Evolutionary conservation across 2,797 vertebrate species (phyloP).

Genomic region (Neosilurus hyrtlii): DNA sequence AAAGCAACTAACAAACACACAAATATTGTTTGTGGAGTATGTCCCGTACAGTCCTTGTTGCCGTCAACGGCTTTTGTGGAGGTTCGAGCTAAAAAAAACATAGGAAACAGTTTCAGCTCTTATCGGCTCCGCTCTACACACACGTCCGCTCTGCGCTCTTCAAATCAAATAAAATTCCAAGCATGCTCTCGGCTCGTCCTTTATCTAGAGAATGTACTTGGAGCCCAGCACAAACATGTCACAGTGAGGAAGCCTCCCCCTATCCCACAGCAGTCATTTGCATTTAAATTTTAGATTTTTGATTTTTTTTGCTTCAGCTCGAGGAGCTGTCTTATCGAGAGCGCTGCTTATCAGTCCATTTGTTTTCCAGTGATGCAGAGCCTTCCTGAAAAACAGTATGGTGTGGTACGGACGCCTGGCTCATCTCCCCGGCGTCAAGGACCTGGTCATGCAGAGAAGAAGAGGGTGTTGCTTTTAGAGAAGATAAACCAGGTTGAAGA

Average conservation of each 20-base stretch:
- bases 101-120: conserved; percentile 62
- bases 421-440: conserved; percentile 54
- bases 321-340: conserved; percentile 67
- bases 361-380: conserved; percentile 71
- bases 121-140: conserved; percentile 64
- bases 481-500: conserved; percentile 60
- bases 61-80: conserved; percentile 29
- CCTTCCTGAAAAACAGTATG: conserved; percentile 75
- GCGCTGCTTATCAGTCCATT: conserved; percentile 71
- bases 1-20: conserved; percentile 30
- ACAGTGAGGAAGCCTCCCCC: conserved; percentile 70
- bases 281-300: conserved; percentile 61
- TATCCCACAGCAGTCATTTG: conserved; percentile 66
- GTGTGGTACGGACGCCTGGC: conserved; percentile 61
- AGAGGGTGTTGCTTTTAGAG: conserved; percentile 45
- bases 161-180: conserved; percentile 79
- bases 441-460: conserved; percentile 39
- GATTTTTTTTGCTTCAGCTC: conserved; percentile 56
- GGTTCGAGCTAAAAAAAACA: conserved; percentile 49
- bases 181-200: conserved; percentile 70
- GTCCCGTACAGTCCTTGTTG: conserved; percentile 21
- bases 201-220: conserved; percentile 81
- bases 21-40: conserved; percentile 42
- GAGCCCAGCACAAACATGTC: conserved; percentile 79
- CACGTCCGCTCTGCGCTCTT: conserved; percentile 70